Evolutionary conservation across 37 sponge, comb jelly and placozoan species (phyloP).

Genomic region (Tethya wilhelma): DNA sequence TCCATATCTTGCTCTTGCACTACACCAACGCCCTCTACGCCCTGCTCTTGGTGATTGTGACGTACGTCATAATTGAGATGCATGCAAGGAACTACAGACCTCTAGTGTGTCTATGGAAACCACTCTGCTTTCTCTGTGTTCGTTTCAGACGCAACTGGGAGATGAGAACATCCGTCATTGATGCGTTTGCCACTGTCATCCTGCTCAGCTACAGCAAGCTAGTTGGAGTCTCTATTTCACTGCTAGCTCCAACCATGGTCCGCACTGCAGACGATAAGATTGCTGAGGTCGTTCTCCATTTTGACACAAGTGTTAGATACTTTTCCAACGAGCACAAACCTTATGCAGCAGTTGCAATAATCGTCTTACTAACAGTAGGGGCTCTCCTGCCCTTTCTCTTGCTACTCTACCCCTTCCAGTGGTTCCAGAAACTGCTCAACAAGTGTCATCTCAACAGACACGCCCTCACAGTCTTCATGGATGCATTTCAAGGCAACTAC

Average conservation of each 20-base stretch:
- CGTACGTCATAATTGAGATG: conserved; percentile 28
- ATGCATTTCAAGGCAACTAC: conserved; percentile 61
- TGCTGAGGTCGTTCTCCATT: background rate
- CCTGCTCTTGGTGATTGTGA: background rate
- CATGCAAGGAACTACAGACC: conserved; percentile 40
- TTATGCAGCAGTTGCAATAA: conserved; percentile 14
- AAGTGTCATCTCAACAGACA: background rate
- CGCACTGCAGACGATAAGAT: background rate
- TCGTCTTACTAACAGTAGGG: conserved; percentile 26
- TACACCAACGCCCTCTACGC: conserved; percentile 47
- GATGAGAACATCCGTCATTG: conserved; percentile 43
- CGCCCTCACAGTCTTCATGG: conserved; percentile 25
- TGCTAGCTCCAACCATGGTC: conserved; percentile 14
- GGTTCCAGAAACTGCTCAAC: conserved; percentile 27
- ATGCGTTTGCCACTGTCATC: conserved; percentile 57
- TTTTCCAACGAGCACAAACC: conserved; percentile 10
- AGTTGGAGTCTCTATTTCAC: conserved; percentile 9
- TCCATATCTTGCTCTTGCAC: conserved; percentile 23
- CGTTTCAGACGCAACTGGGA: conserved; percentile 44
- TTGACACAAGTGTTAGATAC: conserved; percentile 32
- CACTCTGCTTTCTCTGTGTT: conserved; percentile 31
- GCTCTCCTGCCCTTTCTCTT: conserved; percentile 36
- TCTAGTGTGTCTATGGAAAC: conserved; percentile 45
- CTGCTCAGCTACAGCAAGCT: conserved; percentile 53
- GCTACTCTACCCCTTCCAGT: conserved; percentile 26